phyloP scores from a whole-genome alignment of 1,140 invertebrate species.

The Lethocerus indicus region DNA sequence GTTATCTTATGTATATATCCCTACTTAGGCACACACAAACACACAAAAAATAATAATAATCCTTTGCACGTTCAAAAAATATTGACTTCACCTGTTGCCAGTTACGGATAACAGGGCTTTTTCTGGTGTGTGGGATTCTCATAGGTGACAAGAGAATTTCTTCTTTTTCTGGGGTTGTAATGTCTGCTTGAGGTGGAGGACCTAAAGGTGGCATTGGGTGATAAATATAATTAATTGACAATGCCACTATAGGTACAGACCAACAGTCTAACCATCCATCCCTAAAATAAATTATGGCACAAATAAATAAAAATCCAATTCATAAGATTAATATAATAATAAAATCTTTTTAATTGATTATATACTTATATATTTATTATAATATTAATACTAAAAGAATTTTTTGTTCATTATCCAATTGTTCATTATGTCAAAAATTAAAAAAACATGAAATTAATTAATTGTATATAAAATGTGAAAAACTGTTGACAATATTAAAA shows the following conservation, averaged over 20 bases:
- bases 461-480: too few species aligned
- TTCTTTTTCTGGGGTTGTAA: conserved; percentile 86
- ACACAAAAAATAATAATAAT: not conserved
- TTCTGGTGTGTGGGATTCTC: conserved; percentile 61
- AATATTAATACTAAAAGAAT: too few species aligned
- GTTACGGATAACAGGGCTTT: conserved; percentile 41
- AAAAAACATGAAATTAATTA: too few species aligned
- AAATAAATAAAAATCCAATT: conserved; percentile 13
- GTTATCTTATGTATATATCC: too few species aligned
- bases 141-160: conserved; percentile 82
- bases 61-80: not conserved
- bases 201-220: conserved; percentile 77
- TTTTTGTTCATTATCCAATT: too few species aligned
- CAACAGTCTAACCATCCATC: conserved; percentile 90
- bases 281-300: conserved; percentile 27
- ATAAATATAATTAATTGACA: conserved; percentile 80
- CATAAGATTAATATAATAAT: conserved; percentile 19
- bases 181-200: conserved; percentile 71
- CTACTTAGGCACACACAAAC: too few species aligned
- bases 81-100: conserved; percentile 32
- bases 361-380: too few species aligned
- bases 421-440: too few species aligned
- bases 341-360: too few species aligned
- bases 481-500: too few species aligned
- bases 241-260: conserved; percentile 81